A percentile compares a stretch with the other conserved stretches of the same genome.
phyloP scores from a whole-genome alignment of 2,888 invertebrate species.

The Apeira syringaria region DNA sequence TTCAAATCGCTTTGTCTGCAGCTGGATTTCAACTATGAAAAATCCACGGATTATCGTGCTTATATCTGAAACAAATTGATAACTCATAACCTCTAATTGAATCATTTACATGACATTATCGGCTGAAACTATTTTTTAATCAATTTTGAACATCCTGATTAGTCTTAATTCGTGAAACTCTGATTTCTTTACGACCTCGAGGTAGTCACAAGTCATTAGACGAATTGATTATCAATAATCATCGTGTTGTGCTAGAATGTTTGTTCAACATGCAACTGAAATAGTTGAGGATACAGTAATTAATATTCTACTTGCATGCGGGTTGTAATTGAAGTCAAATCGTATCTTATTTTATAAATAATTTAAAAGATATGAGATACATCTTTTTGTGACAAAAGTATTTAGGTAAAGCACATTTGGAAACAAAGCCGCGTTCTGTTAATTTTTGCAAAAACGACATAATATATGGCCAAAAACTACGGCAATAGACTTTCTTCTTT shows the following conservation, averaged over 20 bases:
- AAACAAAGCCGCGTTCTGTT: too few species aligned
- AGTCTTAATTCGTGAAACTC: slow-evolving; percentile 46
- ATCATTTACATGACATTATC: slow-evolving; percentile 43
- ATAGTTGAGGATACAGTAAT: background rate
- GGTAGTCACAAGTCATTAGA: slow-evolving; percentile 42
- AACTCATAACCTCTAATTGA: slow-evolving; percentile 30
- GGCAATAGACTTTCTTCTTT: too few species aligned
- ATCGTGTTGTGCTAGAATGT: slow-evolving; percentile 20
- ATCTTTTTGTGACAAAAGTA: too few species aligned
- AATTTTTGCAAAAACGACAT: too few species aligned
- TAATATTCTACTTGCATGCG: background rate
- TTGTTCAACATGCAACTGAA: background rate
- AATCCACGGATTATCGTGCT: slow-evolving; percentile 32
- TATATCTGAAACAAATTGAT: slow-evolving; percentile 40
- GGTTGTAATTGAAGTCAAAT: background rate
- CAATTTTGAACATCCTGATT: slow-evolving; percentile 23
- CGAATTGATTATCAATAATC: slow-evolving; percentile 39
- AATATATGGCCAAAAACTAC: too few species aligned
- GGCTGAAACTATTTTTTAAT: slow-evolving; percentile 34
- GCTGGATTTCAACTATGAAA: slow-evolving; percentile 52
- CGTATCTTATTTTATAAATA: too few species aligned
- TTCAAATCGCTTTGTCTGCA: slow-evolving; percentile 45
- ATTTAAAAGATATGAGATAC: too few species aligned
- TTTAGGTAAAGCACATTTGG: too few species aligned
- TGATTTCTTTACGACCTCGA: slow-evolving; percentile 47